Percentiles rank a stretch among this genome's conserved stretches.
These are phyloP conservation scores for Ciona savignyi DNA, from an alignment of 23 tunicate genomes.

Conservation along the genomic window DNA sequence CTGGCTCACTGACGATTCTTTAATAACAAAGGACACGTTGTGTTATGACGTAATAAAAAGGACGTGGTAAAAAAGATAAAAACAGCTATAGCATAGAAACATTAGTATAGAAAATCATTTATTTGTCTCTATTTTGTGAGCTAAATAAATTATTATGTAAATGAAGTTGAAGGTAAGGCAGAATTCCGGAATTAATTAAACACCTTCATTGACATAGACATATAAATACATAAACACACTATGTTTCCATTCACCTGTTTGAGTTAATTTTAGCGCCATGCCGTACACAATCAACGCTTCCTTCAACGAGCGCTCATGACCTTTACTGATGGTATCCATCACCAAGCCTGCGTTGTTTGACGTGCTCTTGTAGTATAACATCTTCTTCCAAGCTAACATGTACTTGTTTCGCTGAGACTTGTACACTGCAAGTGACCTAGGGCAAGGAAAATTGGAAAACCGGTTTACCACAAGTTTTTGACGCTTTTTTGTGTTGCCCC, in stretches of 20 bases:
- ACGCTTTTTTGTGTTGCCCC: too few relatives aligned
- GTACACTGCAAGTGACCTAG: conserved; percentile 43
- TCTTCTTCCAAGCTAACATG: conserved; percentile 42
- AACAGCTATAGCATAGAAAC: too few relatives aligned
- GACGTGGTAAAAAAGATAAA: too few relatives aligned
- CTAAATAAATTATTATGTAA: not conserved
- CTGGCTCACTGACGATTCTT: conserved; percentile 21
- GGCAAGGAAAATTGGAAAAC: too few relatives aligned
- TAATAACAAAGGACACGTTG: not conserved
- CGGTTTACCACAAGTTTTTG: too few relatives aligned
- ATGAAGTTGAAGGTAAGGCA: not conserved
- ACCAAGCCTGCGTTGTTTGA: conserved; percentile 70
- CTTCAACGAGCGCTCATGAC: conserved; percentile 36
- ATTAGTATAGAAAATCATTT: too few relatives aligned
- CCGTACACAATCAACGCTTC: conserved; percentile 61
- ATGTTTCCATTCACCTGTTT: conserved; percentile 15
- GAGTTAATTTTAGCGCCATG: conserved; percentile 37
- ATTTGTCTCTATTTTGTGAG: too few relatives aligned
- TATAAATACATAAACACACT: not conserved
- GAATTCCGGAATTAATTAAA: not conserved
- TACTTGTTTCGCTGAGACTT: conserved; percentile 37
- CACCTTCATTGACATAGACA: not conserved
- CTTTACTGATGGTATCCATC: conserved; percentile 43
- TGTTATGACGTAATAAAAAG: too few relatives aligned
- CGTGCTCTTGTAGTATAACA: conserved; percentile 76